These are phyloP conservation scores for Yasuhikotakia modesta DNA, from an alignment of 2,797 vertebrate species.

Conservation along the genomic window DNA sequence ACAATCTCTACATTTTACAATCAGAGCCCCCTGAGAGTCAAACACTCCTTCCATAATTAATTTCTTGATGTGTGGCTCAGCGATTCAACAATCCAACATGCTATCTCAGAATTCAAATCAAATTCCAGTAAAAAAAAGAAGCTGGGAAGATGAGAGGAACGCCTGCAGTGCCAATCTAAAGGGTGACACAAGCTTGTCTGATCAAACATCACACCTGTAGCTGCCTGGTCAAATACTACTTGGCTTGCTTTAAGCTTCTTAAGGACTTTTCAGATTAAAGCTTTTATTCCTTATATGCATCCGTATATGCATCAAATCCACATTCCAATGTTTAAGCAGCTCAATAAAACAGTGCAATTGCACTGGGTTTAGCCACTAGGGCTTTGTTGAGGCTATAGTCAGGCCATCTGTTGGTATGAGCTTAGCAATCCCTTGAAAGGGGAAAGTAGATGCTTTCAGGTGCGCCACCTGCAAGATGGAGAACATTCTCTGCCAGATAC, in stretches of 20 bases:
- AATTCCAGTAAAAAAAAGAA: background rate
- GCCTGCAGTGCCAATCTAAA: background rate
- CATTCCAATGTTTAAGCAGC: background rate
- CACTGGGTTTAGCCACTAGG: background rate
- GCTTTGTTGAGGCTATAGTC: background rate
- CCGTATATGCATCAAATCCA: background rate
- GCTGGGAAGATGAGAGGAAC: background rate
- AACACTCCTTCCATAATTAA: background rate
- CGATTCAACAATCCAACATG: too few relatives aligned
- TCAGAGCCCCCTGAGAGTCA: background rate
- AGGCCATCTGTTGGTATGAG: background rate
- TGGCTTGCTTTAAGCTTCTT: too few relatives aligned
- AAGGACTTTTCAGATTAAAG: background rate
- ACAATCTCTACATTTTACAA: background rate
- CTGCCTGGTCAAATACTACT: background rate
- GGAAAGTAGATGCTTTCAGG: background rate
- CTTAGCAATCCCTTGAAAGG: background rate
- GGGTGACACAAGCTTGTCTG: background rate
- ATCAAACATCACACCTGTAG: background rate
- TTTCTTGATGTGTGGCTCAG: background rate
- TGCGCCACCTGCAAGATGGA: background rate
- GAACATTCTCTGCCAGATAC: background rate
- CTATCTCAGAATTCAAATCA: too few relatives aligned
- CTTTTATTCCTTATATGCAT: too few relatives aligned
- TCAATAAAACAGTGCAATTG: background rate